A percentile compares a stretch with the other conserved stretches of the same genome.
phyloP scores from a whole-genome alignment of 2,888 invertebrate genomes.

The Galerucella pusilla region DNA sequence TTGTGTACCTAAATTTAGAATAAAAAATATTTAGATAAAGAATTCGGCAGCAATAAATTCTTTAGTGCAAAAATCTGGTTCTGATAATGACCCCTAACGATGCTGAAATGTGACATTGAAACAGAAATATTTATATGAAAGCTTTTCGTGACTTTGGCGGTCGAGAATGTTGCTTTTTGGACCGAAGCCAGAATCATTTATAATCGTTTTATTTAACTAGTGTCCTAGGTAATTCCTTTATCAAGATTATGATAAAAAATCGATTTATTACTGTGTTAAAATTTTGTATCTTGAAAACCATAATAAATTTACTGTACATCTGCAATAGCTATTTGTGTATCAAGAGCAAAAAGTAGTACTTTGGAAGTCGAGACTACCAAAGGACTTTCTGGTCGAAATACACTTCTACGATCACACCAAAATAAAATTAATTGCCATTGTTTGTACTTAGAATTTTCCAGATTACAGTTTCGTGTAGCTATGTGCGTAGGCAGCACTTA shows the following conservation, averaged over 20 bases:
- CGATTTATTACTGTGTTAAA: background rate
- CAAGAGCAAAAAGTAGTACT: too few species aligned
- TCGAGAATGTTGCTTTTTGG: slow-evolving; percentile 36
- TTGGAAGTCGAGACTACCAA: too few species aligned
- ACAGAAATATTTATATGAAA: slow-evolving; percentile 45
- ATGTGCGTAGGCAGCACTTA: too few species aligned
- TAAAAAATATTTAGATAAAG: background rate
- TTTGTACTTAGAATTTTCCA: too few species aligned
- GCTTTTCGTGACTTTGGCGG: slow-evolving; percentile 47
- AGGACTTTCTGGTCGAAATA: too few species aligned
- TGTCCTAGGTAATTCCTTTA: slow-evolving; percentile 9
- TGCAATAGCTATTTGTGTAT: too few species aligned
- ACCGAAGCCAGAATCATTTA: slow-evolving; percentile 39
- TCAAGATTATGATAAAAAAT: background rate
- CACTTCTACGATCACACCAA: too few species aligned
- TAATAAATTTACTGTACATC: too few species aligned
- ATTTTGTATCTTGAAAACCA: too few species aligned
- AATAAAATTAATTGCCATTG: too few species aligned
- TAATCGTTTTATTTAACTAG: slow-evolving; percentile 16
- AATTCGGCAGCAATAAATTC: slow-evolving; percentile 8
- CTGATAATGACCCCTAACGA: slow-evolving; percentile 51
- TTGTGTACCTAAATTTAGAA: too few species aligned
- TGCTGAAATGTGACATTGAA: slow-evolving; percentile 53
- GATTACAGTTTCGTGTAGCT: too few species aligned
- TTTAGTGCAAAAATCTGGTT: slow-evolving; percentile 15